Evolutionary conservation across 53 echinoderm and acorn worm genomes (phyloP), one percentile per base, ranked within the genome.

Genomic region (Echinometra lucunter): DNA sequence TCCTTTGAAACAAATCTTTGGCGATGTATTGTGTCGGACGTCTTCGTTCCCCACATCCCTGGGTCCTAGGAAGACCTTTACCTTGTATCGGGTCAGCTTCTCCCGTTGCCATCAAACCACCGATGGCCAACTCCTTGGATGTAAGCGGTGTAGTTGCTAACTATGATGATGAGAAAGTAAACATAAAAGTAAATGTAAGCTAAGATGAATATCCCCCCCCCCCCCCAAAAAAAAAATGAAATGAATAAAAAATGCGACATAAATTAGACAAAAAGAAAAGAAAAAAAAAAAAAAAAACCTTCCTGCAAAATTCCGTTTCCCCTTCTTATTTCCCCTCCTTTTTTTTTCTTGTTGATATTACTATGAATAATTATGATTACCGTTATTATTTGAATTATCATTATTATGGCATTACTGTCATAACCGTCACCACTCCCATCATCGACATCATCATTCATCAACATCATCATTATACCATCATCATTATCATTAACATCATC

Each of bases 1-100:
- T 37, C 74, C 9, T 38, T 37, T 13, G 74, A 30, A 74, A 82
- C 23, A 45, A 10, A 45, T 0, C 2, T 47, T 82, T 82, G 82
- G 27, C 47, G 47, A 82, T 82, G 82, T 82, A 45, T 82, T 47
- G 82, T n/a, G n/a, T 23, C n/a, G 47, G 82, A 47, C 44, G 25
- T 9, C 0, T 45, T 45, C 82, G 82, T 3, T 45, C 82, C 45
- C 82, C 82, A 6, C 23, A 45, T 15, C 82, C 82, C 82, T 82
- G 47, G 23, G 47, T 47, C 45, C 27, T 82, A 1, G 82, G 82
- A n/a, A 82, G 82, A 82, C 82, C 82, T 7, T 27, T 82, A 27
- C 82, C 78, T 40, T 47, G 82, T 45, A 82, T 82, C 9, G 82
- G 45, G 45, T 47, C 27, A 45, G 82, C 82, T 82, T 82, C 42